These are phyloP conservation scores for Theretra japonica DNA, from an alignment of 2,888 invertebrate species.

Conservation along the genomic window DNA sequence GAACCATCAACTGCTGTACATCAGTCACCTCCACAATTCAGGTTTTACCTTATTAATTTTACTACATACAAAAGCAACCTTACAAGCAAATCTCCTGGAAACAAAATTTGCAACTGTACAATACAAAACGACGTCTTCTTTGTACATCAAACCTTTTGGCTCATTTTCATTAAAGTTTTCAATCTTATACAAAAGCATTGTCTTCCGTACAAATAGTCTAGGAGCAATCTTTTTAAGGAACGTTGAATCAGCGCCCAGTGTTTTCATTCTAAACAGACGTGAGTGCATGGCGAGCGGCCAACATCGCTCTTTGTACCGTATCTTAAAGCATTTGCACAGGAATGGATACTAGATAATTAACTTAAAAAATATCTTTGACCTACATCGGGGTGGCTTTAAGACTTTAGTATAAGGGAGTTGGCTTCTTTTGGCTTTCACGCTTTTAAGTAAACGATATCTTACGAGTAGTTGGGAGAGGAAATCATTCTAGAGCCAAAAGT, in stretches of 20 bases:
- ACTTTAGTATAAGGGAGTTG: not conserved
- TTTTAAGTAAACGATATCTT: not conserved
- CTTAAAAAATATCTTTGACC: not conserved
- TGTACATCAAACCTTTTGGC: not conserved
- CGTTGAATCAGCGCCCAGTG: slow-evolving; percentile 55
- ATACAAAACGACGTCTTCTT: not conserved
- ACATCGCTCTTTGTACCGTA: slow-evolving; percentile 31
- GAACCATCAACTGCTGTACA: too few relatives aligned
- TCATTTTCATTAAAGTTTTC: not conserved
- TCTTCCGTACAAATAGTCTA: slow-evolving; percentile 57
- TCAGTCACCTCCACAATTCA: too few relatives aligned
- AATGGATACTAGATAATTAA: slow-evolving; percentile 14
- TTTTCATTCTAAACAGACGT: slow-evolving; percentile 56
- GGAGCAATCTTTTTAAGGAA: slow-evolving; percentile 61
- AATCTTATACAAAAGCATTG: slow-evolving; percentile 47
- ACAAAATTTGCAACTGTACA: not conserved
- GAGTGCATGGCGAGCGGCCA: slow-evolving; percentile 38
- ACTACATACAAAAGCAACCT: not conserved
- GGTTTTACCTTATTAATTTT: too few relatives aligned
- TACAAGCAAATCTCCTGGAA: not conserved
- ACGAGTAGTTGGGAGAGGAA: too few relatives aligned
- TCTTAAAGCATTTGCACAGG: slow-evolving; percentile 5
- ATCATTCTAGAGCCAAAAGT: too few relatives aligned
- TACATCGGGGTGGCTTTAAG: too few relatives aligned
- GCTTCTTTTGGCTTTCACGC: not conserved